phyloP scores from a whole-genome alignment of 2,797 vertebrate genomes.

The Tachyglossus aculeatus region DNA sequence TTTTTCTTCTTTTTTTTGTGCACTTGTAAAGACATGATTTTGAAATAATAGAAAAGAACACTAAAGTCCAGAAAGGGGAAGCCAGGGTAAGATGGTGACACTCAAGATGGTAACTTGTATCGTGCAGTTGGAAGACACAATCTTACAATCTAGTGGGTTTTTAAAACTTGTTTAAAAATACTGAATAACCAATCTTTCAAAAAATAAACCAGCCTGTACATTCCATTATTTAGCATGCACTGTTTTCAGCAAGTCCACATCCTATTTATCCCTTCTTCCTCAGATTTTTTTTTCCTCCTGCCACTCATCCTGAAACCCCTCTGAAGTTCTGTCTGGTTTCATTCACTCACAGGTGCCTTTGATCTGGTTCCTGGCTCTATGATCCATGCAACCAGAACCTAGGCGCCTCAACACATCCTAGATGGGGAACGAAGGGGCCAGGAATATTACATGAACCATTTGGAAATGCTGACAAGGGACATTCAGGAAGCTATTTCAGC shows the following conservation, averaged over 20 bases:
- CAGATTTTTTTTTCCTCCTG: background rate
- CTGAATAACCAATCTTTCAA: background rate
- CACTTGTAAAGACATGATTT: background rate
- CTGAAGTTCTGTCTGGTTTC: background rate
- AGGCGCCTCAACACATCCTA: background rate
- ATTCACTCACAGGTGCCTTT: background rate
- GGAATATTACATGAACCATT: background rate
- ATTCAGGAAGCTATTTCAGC: slow-evolving; percentile 10
- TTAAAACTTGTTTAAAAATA: slow-evolving; percentile 8
- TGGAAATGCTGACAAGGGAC: slow-evolving; percentile 5
- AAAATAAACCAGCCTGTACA: background rate
- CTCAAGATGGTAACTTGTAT: no score
- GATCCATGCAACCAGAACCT: background rate
- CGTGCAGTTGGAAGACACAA: no score
- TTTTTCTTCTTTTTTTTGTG: background rate
- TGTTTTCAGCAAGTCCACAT: background rate
- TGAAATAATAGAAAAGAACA: background rate
- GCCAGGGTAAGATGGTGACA: background rate
- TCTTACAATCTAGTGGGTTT: no score
- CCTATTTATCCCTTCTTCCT: background rate
- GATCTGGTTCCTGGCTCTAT: background rate
- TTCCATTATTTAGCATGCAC: background rate
- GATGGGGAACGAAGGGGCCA: background rate
- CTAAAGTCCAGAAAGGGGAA: background rate
- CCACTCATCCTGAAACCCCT: background rate